These are phyloP conservation scores for Herpetotheres cachinnans DNA, from an alignment of 2,113 vertebrate genomes.

Conservation along the genomic window DNA sequence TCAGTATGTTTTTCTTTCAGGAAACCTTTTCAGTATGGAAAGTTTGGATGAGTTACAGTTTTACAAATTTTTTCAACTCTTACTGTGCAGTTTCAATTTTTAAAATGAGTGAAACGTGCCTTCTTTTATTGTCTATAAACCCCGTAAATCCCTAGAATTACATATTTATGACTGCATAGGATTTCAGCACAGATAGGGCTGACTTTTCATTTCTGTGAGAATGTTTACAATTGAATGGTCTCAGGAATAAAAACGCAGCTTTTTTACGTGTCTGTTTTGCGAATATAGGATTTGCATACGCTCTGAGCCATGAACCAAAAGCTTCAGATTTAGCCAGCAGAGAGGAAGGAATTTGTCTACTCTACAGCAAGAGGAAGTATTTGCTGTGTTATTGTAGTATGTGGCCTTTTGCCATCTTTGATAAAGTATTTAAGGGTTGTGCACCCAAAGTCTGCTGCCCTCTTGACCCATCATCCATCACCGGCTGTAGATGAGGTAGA, in stretches of 20 bases:
- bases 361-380: conserved; percentile 74
- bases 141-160: neutral
- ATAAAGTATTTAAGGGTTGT: conserved; percentile 70
- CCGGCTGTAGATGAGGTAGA: conserved; percentile 43
- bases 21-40: neutral
- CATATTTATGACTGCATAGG: neutral
- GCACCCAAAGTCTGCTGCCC: conserved; percentile 77
- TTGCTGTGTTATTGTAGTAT: conserved; percentile 68
- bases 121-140: neutral
- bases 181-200: neutral
- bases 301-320: conserved; percentile 30
- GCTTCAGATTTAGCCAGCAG: conserved; percentile 49
- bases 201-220: conserved; percentile 18
- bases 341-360: conserved; percentile 75
- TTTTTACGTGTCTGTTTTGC: neutral
- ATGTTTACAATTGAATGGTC: neutral
- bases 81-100: neutral
- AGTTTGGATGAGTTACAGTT: neutral
- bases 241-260: neutral
- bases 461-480: conserved; percentile 77
- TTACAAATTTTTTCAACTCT: neutral
- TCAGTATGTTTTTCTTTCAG: neutral
- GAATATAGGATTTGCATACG: neutral
- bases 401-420: conserved; percentile 77
- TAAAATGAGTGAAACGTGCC: neutral